phyloP scores from a whole-genome alignment of 2,113 vertebrate genomes.

The Rhodinocichla rosea region DNA sequence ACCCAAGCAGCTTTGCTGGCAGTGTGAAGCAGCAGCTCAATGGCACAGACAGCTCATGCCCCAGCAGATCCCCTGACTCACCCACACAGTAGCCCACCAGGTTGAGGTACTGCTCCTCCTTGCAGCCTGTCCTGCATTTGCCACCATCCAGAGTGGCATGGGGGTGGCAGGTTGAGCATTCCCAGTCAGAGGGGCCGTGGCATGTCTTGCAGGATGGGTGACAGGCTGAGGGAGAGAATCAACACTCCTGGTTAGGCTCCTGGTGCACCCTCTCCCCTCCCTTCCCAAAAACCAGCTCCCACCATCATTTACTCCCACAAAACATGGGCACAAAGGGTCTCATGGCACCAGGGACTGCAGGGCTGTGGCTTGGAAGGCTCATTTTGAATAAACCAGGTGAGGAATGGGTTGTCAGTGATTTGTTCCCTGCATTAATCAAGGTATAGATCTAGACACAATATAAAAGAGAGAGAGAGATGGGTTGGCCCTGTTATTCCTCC shows the following conservation, averaged over 20 bases:
- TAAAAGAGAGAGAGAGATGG: not conserved
- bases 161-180: constrained; percentile 79
- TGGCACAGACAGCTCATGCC: not conserved
- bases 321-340: not conserved
- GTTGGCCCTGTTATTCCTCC: not conserved
- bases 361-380: not conserved
- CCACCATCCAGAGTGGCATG: constrained; percentile 57
- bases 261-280: not conserved
- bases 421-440: not conserved
- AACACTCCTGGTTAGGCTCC: not conserved
- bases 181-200: constrained; percentile 66
- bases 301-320: not conserved
- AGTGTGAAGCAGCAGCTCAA: not conserved
- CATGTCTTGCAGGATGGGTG: constrained; percentile 82
- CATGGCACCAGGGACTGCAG: not conserved
- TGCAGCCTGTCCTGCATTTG: constrained; percentile 76
- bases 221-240: constrained; percentile 66
- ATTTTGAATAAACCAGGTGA: not conserved
- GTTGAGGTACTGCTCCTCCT: constrained; percentile 78
- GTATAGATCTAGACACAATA: not conserved
- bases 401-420: not conserved
- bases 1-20: not conserved
- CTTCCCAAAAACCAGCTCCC: not conserved
- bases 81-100: constrained; percentile 79
- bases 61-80: constrained; percentile 50